A percentile compares a stretch with the other conserved stretches of the same genome.
Conservation (phyloP, 2,113 vertebrate genomes). For the Tachycineta bicolor region DNA sequence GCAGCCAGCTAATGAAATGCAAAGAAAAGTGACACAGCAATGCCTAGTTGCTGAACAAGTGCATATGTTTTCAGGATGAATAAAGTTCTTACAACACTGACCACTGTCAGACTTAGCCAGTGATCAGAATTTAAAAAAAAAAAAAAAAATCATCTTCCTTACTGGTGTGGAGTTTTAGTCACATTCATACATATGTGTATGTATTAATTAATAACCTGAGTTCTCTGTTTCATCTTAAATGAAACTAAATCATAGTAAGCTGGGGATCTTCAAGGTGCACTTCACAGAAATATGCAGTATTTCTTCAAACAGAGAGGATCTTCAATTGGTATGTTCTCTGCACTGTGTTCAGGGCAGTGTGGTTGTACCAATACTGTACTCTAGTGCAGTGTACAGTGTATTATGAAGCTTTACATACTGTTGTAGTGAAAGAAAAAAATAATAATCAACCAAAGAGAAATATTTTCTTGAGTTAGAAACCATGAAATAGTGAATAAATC, state of each 20-base stretch:
- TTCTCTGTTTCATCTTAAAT: not conserved
- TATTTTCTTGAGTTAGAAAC: not conserved
- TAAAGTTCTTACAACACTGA: not conserved
- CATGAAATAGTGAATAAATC: not conserved
- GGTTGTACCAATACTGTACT: not conserved
- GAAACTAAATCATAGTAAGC: not conserved
- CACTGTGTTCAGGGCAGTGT: not conserved
- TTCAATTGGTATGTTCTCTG: not conserved
- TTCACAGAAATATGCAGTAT: not conserved
- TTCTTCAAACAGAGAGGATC: not conserved
- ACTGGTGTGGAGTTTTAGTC: not conserved
- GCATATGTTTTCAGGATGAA: not conserved
- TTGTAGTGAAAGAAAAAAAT: not conserved
- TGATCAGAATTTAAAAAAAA: not conserved
- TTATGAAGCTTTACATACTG: not conserved
- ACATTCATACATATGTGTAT: not conserved
- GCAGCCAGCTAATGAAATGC: not conserved
- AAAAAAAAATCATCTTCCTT: not conserved
- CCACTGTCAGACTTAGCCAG: not conserved
- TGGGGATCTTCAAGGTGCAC: not conserved
- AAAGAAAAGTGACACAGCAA: not conserved
- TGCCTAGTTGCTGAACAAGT: not conserved
- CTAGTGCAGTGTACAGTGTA: not conserved
- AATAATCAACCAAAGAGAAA: not conserved
- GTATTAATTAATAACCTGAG: not conserved